Conservation (phyloP, 2,113 vertebrate genomes). For the Scatophagus argus region DNA sequence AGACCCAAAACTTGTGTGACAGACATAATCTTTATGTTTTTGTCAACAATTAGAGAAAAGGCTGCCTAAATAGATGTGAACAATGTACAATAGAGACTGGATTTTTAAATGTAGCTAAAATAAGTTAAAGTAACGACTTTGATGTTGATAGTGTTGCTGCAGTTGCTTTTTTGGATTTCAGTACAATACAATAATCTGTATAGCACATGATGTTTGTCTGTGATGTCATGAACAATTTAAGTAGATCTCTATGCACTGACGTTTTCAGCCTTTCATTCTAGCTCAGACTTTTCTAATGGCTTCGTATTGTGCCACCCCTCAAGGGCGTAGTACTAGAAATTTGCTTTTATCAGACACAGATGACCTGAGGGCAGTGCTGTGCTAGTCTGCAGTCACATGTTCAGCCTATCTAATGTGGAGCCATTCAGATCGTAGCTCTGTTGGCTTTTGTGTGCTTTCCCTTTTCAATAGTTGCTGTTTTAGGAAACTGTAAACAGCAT, state of each 20-base stretch:
- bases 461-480: conserved; percentile 70
- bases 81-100: not conserved
- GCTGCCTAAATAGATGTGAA: conserved; percentile 10
- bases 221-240: conserved; percentile 22
- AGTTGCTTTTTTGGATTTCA: not conserved
- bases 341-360: conserved; percentile 46
- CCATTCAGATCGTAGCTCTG: conserved; percentile 58
- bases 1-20: not conserved
- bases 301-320: conserved; percentile 23
- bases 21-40: not conserved
- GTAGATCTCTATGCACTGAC: not conserved
- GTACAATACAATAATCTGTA: not conserved
- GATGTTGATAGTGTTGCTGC: not conserved
- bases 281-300: conserved; percentile 2
- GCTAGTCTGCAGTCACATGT: conserved; percentile 70
- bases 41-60: conserved; percentile 16
- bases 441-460: conserved; percentile 60
- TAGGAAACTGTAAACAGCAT: conserved; percentile 65
- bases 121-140: not conserved
- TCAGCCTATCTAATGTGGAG: conserved; percentile 33
- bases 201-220: not conserved
- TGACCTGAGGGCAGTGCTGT: conserved; percentile 71
- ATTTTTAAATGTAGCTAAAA: not conserved
- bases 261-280: conserved; percentile 8
- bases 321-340: conserved; percentile 21